phyloP scores from a whole-genome alignment of 1,140 invertebrate species.

The Drosophila littoralis region DNA sequence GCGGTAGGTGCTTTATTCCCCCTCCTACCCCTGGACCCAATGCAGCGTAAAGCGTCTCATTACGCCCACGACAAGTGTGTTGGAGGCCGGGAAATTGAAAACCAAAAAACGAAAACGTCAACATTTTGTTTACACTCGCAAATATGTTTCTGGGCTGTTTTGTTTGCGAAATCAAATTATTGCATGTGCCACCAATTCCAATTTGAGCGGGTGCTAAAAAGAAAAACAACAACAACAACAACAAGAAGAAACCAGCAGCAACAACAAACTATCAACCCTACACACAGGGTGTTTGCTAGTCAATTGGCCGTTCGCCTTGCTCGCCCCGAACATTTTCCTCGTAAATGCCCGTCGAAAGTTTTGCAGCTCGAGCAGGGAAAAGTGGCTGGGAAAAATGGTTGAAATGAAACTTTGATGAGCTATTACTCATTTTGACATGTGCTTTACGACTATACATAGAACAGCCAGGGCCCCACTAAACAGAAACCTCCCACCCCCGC shows the following conservation, averaged over 20 bases:
- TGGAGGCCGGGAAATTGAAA: slow-evolving; percentile 61
- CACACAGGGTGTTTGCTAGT: slow-evolving; percentile 3
- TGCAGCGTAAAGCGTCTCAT: slow-evolving; percentile 46
- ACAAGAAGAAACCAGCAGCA: slow-evolving; percentile 2
- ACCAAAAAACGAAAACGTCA: slow-evolving; percentile 49
- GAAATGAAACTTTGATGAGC: slow-evolving; percentile 79
- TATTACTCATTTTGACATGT: slow-evolving; percentile 78
- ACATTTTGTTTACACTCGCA: slow-evolving; percentile 58
- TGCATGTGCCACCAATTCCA: slow-evolving; percentile 71
- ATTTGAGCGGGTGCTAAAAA: slow-evolving; percentile 56
- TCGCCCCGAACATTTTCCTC: slow-evolving; percentile 26
- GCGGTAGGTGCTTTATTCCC: neutral
- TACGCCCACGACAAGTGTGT: slow-evolving; percentile 52
- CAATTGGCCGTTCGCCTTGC: slow-evolving; percentile 38
- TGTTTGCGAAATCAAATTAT: slow-evolving; percentile 68
- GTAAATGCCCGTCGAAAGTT: slow-evolving; percentile 43
- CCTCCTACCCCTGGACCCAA: neutral
- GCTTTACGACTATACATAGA: slow-evolving; percentile 28
- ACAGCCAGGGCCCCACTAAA: neutral
- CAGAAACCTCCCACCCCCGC: neutral
- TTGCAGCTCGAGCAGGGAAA: slow-evolving; percentile 15
- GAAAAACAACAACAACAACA: slow-evolving; percentile 19
- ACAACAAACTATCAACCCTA: slow-evolving; percentile 23
- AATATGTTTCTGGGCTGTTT: slow-evolving; percentile 27
- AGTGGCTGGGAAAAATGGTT: slow-evolving; percentile 44